phyloP scores from a whole-genome alignment of 2,888 invertebrate species.

The Chouioia cunea region DNA sequence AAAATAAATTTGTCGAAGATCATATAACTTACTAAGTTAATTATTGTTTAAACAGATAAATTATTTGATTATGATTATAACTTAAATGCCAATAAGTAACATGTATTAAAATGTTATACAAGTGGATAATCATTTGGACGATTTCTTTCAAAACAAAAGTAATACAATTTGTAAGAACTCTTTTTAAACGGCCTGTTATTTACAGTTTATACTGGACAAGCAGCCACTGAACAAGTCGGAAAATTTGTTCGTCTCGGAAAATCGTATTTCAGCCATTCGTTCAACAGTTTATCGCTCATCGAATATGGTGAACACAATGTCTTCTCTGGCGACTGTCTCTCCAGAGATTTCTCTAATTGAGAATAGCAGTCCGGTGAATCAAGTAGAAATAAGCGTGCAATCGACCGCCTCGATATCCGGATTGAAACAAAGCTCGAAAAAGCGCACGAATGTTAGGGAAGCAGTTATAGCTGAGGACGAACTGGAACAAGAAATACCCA shows the following conservation, averaged over 20 bases:
- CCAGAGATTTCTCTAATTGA: background rate
- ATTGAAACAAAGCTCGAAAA: conserved; percentile 47
- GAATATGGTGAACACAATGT: background rate
- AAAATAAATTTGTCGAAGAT: too few species aligned
- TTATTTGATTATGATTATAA: too few species aligned
- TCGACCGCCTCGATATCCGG: background rate
- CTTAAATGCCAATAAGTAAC: too few species aligned
- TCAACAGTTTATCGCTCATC: conserved; percentile 10
- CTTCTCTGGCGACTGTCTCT: background rate
- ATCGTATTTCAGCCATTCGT: conserved; percentile 56
- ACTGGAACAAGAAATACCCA: conserved; percentile 63
- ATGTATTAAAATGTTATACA: too few species aligned
- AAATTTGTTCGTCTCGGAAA: conserved; percentile 65
- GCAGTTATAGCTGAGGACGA: conserved; percentile 69
- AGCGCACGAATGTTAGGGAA: conserved; percentile 64
- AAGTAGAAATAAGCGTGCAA: conserved; percentile 17
- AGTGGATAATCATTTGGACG: too few species aligned
- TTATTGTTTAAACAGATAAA: too few species aligned
- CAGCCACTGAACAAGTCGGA: conserved; percentile 71
- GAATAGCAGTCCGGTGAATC: background rate
- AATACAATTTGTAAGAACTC: background rate
- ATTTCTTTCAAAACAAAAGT: too few species aligned
- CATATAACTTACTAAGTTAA: too few species aligned
- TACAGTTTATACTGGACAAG: conserved; percentile 72
- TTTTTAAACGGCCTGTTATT: conserved; percentile 22